Base-by-base conservation (phyloP, 2,797 vertebrate species). In the Sciurus carolinensis region DNA sequence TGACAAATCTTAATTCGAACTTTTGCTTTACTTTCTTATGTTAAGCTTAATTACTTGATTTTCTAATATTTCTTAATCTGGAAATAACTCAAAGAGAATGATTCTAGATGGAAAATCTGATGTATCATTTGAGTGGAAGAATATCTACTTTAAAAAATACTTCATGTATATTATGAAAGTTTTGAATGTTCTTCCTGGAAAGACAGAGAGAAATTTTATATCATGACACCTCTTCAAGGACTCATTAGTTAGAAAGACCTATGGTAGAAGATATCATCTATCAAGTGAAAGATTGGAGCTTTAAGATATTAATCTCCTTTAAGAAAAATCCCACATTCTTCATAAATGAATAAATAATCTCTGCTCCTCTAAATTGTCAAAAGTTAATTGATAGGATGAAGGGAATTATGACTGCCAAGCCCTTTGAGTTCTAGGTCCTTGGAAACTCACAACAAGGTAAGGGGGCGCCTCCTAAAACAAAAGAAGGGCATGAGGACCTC, bases 1-100 rank as follows among this genome's bases (percentile, higher is more conserved):
- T 87, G 59, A 62, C 42, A 91, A 93, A 52, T 93, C 52, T 97
- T 95, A 94, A 94, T 87, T 92, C 24, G 52, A 97, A 90, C 87
- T 97, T 96, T 97, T 96, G 93, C 94, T 96, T 92, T 94, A 79
- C 88, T 94, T 96, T 87, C 91, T 80, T 52, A 66, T 6, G 8
- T 83, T 93, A 77, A 1, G 0, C 82, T 95, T 95, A 95, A 92
- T 62, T 92, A 64, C 67, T 62, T 66, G 12, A 20, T 67, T 84
- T 97, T 95, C 77, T 94, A 90, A 33, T 57, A 66, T 59, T 91
- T 93, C 92, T 86, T 93, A 87, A 76, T 82, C 90, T 82, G 69
- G 39, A 96, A 97, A 91, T 14, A 28, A 95, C 90, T 47, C 20
- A 85, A 93, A 94, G 18, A 20, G 84, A 91, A 50, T 12, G 13